phyloP scores from a whole-genome alignment of 2,113 vertebrate genomes.

The Pelecanus crispus region DNA sequence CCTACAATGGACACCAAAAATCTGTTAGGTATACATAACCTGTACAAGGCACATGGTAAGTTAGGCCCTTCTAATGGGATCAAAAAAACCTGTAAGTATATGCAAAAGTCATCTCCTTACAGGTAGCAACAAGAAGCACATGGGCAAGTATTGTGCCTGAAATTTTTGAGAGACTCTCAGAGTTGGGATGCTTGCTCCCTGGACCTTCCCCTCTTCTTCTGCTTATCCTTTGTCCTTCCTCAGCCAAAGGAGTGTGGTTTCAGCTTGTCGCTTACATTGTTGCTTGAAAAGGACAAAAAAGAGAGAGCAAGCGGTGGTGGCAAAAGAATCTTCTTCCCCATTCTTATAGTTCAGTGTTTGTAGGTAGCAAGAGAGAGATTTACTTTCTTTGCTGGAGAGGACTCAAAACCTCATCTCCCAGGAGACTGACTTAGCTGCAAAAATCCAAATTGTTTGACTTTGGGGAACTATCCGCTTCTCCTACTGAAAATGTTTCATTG shows the following conservation, averaged over 20 bases:
- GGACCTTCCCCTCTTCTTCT: neutral
- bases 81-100: rapidly evolving
- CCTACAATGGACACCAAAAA: neutral
- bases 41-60: rapidly evolving
- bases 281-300: neutral
- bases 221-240: neutral
- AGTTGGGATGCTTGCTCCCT: neutral
- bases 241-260: neutral
- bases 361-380: neutral
- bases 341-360: neutral
- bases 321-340: neutral
- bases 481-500: neutral
- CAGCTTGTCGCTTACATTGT: neutral
- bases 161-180: neutral
- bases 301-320: neutral
- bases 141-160: neutral
- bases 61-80: neutral
- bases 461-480: neutral
- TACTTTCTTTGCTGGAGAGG: neutral
- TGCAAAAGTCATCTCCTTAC: neutral
- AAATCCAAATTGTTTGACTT: neutral
- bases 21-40: neutral
- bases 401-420: neutral
- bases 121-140: neutral
- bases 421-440: neutral